Evolutionary conservation across 2,797 vertebrate genomes (phyloP).

Genomic region (Microtus californicus): DNA sequence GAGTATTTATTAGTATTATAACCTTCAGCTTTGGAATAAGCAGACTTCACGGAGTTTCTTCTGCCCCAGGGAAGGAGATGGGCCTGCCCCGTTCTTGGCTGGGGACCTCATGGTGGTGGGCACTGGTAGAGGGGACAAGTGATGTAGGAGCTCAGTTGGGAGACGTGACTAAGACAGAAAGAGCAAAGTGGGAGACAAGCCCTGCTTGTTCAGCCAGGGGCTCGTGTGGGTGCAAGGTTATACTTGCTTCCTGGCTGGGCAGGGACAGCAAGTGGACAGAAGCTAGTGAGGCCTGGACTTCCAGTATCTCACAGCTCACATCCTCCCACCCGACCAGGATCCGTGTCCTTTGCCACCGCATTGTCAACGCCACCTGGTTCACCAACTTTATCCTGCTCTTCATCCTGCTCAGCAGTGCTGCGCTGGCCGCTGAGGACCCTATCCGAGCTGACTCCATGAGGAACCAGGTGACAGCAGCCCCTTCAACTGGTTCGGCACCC

Average conservation of each 20-base stretch:
- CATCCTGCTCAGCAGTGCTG: conserved; percentile 98
- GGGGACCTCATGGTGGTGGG: neutral
- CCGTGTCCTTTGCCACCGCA: conserved; percentile 96
- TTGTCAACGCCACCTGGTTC: conserved; percentile 97
- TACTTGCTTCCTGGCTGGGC: neutral
- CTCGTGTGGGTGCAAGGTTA: too few relatives aligned
- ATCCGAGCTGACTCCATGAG: conserved; percentile 95
- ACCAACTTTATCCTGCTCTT: conserved; percentile 99
- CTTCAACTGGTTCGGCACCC: too few relatives aligned
- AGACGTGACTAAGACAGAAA: neutral
- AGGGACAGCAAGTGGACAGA: neutral
- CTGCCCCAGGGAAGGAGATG: neutral
- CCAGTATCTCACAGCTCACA: neutral
- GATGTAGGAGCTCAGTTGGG: neutral
- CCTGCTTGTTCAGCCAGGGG: rapidly evolving
- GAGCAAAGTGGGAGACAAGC: neutral
- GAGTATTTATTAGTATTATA: neutral
- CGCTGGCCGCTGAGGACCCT: conserved; percentile 97
- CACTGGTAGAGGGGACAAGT: rapidly evolving
- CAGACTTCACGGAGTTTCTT: neutral
- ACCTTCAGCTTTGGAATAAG: neutral
- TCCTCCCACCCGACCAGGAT: conserved; percentile 86
- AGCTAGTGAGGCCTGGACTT: neutral
- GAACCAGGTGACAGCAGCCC: conserved; percentile 90
- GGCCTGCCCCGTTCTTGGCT: rapidly evolving